Evolutionary conservation across 2,113 vertebrate species (phyloP).

Genomic region (Carassius gibelio): DNA sequence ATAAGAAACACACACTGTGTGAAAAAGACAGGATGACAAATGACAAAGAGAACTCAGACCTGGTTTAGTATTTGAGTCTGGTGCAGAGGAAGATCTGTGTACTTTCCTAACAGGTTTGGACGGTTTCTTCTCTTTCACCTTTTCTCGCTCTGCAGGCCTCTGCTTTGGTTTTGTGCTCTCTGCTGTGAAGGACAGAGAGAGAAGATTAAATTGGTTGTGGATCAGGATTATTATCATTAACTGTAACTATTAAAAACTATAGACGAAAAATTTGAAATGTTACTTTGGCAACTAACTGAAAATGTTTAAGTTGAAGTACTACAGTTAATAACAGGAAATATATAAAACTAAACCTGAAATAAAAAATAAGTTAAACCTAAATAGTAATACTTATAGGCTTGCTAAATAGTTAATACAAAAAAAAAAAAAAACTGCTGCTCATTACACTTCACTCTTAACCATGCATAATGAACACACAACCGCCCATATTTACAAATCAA

Average conservation of each 20-base stretch:
- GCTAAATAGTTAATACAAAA: too few species aligned
- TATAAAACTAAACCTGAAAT: not conserved
- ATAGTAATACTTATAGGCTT: too few species aligned
- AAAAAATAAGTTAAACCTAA: not conserved
- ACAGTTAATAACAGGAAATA: not conserved
- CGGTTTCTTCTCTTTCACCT: constrained; percentile 76
- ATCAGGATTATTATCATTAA: not conserved
- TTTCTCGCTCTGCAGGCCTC: constrained; percentile 73
- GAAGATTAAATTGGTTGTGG: not conserved
- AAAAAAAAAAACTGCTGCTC: not conserved
- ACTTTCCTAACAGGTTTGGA: constrained; percentile 86
- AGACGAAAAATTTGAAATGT: not conserved
- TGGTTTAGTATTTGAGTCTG: constrained; percentile 82
- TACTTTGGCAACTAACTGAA: not conserved
- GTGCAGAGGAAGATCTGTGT: constrained; percentile 75
- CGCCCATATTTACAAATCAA: not conserved
- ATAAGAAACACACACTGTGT: not conserved
- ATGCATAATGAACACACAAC: not conserved
- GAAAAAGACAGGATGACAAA: not conserved
- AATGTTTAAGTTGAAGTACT: not conserved
- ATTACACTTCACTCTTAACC: not conserved
- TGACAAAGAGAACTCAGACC: constrained; percentile 70
- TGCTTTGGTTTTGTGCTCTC: constrained; percentile 68
- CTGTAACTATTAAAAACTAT: not conserved
- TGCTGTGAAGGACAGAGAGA: constrained; percentile 1